A percentile compares a stretch with the other conserved stretches of the same genome.
Evolutionary conservation across 1,140 invertebrate species (phyloP).

Genomic region (Pogonognathellus flavescens): DNA sequence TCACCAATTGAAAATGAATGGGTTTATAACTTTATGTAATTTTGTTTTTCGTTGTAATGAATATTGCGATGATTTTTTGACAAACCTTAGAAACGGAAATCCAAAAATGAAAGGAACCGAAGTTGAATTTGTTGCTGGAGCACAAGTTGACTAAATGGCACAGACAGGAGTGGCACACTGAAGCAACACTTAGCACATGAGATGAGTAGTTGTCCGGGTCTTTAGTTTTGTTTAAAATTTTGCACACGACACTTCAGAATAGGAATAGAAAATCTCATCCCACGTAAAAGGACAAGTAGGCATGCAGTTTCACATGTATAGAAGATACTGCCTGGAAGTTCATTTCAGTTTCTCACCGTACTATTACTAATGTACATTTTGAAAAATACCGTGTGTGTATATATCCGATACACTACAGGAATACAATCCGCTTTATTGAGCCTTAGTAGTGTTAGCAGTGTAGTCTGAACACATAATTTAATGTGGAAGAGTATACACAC

Average conservation of each 20-base stretch:
- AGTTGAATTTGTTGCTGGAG: conserved; percentile 28
- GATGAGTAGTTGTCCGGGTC: conserved; percentile 54
- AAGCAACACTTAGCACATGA: conserved; percentile 60
- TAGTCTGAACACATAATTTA: too few relatives aligned
- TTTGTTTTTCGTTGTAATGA: neutral
- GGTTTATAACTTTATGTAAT: neutral
- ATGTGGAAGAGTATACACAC: too few relatives aligned
- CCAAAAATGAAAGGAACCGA: conserved; percentile 34
- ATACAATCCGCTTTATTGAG: too few relatives aligned
- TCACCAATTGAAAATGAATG: too few relatives aligned
- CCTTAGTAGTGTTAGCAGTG: too few relatives aligned
- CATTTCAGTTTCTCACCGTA: conserved; percentile 3
- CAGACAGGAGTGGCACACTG: conserved; percentile 52
- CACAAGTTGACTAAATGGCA: conserved; percentile 48
- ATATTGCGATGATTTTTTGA: neutral
- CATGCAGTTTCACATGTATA: neutral
- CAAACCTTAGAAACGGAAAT: conserved; percentile 33
- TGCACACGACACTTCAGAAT: conserved; percentile 64
- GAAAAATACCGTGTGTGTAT: too few relatives aligned
- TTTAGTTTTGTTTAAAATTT: conserved; percentile 67
- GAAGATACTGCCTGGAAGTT: neutral
- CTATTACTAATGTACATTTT: neutral
- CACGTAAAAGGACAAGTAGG: conserved; percentile 52
- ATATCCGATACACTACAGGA: too few relatives aligned
- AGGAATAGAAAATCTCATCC: conserved; percentile 63